Conservation (phyloP, 2,888 invertebrate genomes). For the Tenthredo livida region DNA sequence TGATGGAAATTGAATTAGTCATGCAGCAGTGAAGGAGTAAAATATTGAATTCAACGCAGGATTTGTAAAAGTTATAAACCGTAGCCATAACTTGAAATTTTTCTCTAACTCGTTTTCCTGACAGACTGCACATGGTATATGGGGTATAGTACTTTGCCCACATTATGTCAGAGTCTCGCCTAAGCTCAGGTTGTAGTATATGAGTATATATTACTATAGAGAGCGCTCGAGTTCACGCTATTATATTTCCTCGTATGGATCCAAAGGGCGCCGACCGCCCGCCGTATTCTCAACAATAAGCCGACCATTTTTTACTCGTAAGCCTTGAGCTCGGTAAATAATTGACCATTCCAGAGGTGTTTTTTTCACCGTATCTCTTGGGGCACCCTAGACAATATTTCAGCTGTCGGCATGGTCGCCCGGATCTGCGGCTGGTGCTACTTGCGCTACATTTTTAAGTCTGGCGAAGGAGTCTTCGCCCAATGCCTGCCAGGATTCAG, state of each 20-base stretch:
- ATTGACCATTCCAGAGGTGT: constrained; percentile 39
- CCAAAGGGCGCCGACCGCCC: constrained; percentile 48
- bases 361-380: constrained; percentile 8
- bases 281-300: constrained; percentile 58
- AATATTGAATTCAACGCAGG: neutral
- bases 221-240: constrained; percentile 49
- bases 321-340: constrained; percentile 48
- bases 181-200: constrained; percentile 27
- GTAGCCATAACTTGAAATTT: constrained; percentile 6
- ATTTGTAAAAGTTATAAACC: neutral
- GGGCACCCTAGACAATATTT: constrained; percentile 40
- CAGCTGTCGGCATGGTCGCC: constrained; percentile 7
- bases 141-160: constrained; percentile 20
- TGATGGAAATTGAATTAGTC: neutral
- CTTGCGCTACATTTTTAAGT: constrained; percentile 43
- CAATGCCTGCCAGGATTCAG: neutral
- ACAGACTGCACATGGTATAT: constrained; percentile 33
- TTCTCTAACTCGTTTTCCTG: neutral
- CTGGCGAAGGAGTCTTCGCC: constrained; percentile 28
- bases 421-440: constrained; percentile 36
- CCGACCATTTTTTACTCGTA: constrained; percentile 59
- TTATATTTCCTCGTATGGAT: constrained; percentile 50
- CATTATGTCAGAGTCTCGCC: constrained; percentile 38
- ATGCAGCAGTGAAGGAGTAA: neutral
- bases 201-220: constrained; percentile 15